phyloP scores from a whole-genome alignment of 2,888 invertebrate species.

The Branchipolynoe longqiensis region DNA sequence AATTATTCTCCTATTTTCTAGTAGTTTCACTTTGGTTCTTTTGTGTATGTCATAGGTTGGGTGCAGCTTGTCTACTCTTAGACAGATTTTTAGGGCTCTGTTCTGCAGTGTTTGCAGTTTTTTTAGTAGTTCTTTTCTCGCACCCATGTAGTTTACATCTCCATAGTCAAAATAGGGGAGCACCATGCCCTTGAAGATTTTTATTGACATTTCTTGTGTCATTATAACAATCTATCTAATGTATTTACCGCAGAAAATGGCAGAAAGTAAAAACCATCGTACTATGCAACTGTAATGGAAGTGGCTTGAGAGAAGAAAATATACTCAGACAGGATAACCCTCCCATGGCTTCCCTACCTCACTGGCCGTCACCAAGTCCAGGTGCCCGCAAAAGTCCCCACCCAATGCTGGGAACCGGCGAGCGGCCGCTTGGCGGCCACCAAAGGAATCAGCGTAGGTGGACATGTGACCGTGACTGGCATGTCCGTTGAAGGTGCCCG shows the following conservation, averaged over 20 bases:
- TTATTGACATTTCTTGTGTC: background rate
- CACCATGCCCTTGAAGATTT: too few species aligned
- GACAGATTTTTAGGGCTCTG: too few species aligned
- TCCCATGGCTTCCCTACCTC: background rate
- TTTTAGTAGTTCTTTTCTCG: too few species aligned
- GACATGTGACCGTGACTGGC: background rate
- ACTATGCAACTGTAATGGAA: background rate
- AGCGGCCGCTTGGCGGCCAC: background rate
- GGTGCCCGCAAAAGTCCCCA: slow-evolving; percentile 7
- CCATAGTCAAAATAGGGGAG: too few species aligned
- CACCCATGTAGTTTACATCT: too few species aligned
- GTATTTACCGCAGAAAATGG: too few species aligned
- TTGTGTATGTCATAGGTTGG: too few species aligned
- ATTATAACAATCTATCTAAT: background rate
- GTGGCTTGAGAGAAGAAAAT: background rate
- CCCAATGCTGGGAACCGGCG: background rate
- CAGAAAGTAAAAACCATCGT: too few species aligned
- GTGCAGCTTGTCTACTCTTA: too few species aligned
- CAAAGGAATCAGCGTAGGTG: background rate
- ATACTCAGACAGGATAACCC: background rate
- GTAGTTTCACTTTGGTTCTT: too few species aligned
- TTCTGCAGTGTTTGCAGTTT: too few species aligned
- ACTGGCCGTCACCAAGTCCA: background rate
- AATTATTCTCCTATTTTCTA: too few species aligned
- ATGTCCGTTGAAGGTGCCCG: slow-evolving; percentile 19